phyloP scores from a whole-genome alignment of 2,888 invertebrate genomes.

The Hyposoter didymator region DNA sequence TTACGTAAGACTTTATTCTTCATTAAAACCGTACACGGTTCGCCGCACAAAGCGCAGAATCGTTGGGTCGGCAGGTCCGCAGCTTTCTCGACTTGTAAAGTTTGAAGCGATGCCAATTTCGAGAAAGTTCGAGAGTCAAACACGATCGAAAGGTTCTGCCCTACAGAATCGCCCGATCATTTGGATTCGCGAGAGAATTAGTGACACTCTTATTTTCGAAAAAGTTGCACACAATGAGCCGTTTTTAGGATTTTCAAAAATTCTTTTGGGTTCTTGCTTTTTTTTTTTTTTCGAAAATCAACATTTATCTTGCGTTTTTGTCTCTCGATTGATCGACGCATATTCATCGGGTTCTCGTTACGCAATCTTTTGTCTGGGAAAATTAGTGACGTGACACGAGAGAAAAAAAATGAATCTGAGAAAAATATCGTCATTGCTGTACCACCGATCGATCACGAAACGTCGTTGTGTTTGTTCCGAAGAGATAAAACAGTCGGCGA shows the following conservation, averaged over 20 bases:
- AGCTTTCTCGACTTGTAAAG: conserved; percentile 4
- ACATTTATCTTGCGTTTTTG: not conserved
- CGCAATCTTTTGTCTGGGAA: conserved; percentile 15
- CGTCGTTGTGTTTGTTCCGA: not conserved
- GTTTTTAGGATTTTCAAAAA: not conserved
- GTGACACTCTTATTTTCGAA: not conserved
- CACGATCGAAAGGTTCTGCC: conserved; percentile 46
- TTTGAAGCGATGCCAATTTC: conserved; percentile 61
- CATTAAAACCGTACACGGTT: not conserved
- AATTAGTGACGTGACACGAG: not conserved
- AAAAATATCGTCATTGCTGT: not conserved
- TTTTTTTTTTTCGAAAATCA: not conserved
- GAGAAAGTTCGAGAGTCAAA: conserved; percentile 54
- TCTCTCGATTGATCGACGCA: not conserved
- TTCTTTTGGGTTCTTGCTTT: not conserved
- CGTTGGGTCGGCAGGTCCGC: not conserved
- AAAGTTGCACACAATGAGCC: not conserved
- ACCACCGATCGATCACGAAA: not conserved
- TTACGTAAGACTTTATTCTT: conserved; percentile 13
- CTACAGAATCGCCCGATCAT: conserved; percentile 22
- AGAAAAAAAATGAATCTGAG: not conserved
- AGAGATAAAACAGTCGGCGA: conserved; percentile 6
- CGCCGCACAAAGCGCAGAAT: not conserved
- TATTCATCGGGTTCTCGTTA: conserved; percentile 12
- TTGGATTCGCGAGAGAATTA: not conserved